Evolutionary conservation across 2,113 vertebrate genomes (phyloP).

Genomic region (Cryptoleucopteryx plumbea): DNA sequence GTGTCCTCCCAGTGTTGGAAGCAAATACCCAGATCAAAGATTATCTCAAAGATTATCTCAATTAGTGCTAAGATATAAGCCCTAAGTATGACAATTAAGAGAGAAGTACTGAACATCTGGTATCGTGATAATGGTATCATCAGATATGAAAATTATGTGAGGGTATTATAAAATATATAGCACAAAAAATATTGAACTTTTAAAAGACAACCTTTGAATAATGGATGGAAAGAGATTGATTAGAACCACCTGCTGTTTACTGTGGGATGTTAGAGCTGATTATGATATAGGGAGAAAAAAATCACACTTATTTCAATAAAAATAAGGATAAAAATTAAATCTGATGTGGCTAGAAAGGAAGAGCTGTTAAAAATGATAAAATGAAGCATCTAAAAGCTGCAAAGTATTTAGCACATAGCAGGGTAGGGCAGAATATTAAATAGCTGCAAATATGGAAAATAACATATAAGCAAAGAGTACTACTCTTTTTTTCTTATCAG

Average conservation of each 20-base stretch:
- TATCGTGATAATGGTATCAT: background rate
- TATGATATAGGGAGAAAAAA: background rate
- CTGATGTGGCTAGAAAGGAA: background rate
- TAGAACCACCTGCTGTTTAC: background rate
- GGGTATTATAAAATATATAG: background rate
- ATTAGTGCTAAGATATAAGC: background rate
- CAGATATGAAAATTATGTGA: background rate
- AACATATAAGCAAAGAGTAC: background rate
- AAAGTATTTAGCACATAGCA: background rate
- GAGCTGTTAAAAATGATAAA: background rate
- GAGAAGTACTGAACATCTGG: background rate
- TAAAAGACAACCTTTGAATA: background rate
- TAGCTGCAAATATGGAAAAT: background rate
- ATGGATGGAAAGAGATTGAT: background rate
- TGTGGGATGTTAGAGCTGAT: background rate
- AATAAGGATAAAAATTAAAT: background rate
- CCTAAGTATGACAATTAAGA: background rate
- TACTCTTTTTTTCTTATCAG: background rate
- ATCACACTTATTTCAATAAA: background rate
- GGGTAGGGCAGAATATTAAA: background rate
- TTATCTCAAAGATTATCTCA: background rate
- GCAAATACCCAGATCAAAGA: background rate
- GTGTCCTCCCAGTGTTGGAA: background rate
- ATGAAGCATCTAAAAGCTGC: background rate
- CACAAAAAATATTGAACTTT: background rate